Evolutionary conservation across 1,140 invertebrate genomes (phyloP).

Genomic region (Brachionus manjavacas): DNA sequence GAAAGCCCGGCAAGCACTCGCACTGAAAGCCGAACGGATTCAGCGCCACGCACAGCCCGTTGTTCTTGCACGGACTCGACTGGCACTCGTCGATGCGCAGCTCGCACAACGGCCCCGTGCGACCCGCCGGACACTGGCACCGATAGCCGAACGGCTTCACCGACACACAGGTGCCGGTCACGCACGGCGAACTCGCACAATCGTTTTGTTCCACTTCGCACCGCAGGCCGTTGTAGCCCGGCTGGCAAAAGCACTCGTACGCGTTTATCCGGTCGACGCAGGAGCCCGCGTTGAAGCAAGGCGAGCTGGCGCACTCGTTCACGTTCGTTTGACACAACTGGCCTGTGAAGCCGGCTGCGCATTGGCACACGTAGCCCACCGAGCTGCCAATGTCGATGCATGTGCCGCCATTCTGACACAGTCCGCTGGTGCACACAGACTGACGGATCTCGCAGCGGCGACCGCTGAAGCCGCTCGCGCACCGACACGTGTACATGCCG

Average conservation of each 20-base stretch:
- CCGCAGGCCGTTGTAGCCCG: constrained; percentile 22
- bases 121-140: constrained; percentile 80
- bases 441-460: constrained; percentile 20
- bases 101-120: constrained; percentile 62
- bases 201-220: constrained; percentile 41
- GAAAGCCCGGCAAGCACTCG: constrained; percentile 43
- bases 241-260: constrained; percentile 63
- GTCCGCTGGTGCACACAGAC: constrained; percentile 61
- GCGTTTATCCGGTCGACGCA: constrained; percentile 72
- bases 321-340: constrained; percentile 57
- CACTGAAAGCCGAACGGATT: constrained; percentile 42
- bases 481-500: constrained; percentile 54
- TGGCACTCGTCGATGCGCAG: constrained; percentile 33
- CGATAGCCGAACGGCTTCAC: background rate
- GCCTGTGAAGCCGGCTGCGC: constrained; percentile 35
- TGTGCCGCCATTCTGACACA: constrained; percentile 81
- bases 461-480: constrained; percentile 42
- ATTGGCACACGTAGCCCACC: constrained; percentile 42
- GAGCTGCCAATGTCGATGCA: constrained; percentile 61
- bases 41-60: background rate
- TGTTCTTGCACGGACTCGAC: constrained; percentile 61
- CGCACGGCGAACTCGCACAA: constrained; percentile 25
- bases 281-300: constrained; percentile 80
- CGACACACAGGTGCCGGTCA: constrained; percentile 11
- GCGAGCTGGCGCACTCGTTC: constrained; percentile 69